Conservation (phyloP, 2,113 vertebrate species). For the Brachypteracias leptosomus region DNA sequence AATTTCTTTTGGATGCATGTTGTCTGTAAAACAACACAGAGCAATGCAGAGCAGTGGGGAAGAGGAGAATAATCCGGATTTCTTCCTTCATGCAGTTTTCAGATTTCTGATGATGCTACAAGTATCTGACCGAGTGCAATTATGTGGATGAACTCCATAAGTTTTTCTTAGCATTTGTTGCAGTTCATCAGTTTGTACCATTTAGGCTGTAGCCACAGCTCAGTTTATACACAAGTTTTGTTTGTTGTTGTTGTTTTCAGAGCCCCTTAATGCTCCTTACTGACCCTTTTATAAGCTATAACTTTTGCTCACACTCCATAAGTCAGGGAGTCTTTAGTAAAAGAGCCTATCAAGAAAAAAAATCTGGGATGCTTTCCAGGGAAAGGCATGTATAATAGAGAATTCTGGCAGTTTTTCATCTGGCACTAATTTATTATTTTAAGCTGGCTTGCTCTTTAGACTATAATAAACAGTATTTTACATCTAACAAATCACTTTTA, state of each 20-base stretch:
- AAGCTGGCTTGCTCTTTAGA: constrained; percentile 49
- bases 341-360: constrained; percentile 51
- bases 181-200: constrained; percentile 32
- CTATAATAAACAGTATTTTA: constrained; percentile 45
- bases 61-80: background rate
- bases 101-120: constrained; percentile 50
- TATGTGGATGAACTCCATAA: background rate
- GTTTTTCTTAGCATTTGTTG: constrained; percentile 25
- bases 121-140: constrained; percentile 24
- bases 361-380: constrained; percentile 62
- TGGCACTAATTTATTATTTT: constrained; percentile 65
- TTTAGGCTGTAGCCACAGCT: background rate
- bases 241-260: constrained; percentile 53
- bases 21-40: background rate
- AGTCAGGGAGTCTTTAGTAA: constrained; percentile 58
- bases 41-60: background rate
- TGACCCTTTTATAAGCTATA: constrained; percentile 54
- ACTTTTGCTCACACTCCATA: constrained; percentile 62
- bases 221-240: constrained; percentile 9
- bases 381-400: constrained; percentile 53
- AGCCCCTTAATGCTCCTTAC: constrained; percentile 37
- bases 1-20: background rate
- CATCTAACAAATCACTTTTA: constrained; percentile 40
- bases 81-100: background rate
- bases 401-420: constrained; percentile 31